Percentiles rank a stretch among this genome's conserved stretches.
phyloP scores from a whole-genome alignment of 30 jellyfish, hydroid and myxozoan genomes.

The Aurelia coerulea region DNA sequence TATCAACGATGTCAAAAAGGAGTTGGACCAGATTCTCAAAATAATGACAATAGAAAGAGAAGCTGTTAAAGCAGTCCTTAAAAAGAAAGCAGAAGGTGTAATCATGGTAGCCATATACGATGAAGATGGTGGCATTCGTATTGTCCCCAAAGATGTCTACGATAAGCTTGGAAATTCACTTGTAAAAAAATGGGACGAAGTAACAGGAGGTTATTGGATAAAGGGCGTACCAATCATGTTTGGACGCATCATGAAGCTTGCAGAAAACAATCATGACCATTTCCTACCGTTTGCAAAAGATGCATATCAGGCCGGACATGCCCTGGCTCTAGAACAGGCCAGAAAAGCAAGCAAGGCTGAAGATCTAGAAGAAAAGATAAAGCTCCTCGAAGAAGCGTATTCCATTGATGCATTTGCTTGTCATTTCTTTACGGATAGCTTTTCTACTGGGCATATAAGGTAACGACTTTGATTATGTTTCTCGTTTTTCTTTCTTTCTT shows the following conservation, averaged over 20 bases:
- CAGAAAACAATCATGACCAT: conserved; percentile 6
- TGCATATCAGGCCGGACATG: conserved; percentile 20
- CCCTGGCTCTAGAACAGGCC: conserved; percentile 27
- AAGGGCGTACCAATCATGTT: conserved; percentile 7
- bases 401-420: conserved; percentile 35
- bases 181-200: not conserved
- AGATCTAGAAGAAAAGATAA: not conserved
- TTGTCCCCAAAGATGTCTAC: conserved; percentile 13
- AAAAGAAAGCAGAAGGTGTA: conserved; percentile 6
- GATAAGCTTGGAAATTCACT: not conserved
- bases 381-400: conserved; percentile 17
- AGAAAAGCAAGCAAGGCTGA: conserved; percentile 8
- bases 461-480: not conserved
- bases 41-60: not conserved
- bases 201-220: conserved; percentile 7
- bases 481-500: too few relatives aligned
- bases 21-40: not conserved
- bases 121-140: not conserved
- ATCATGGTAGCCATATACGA: not conserved
- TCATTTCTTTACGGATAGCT: conserved; percentile 21
- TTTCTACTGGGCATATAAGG: conserved; percentile 25
- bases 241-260: conserved; percentile 25
- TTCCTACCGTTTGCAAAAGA: conserved; percentile 24
- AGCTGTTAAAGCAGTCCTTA: not conserved
- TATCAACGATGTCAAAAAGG: not conserved